Evolutionary conservation across 2,888 invertebrate genomes (phyloP), one percentile per base, ranked within the genome.

Genomic region (Trachelus stipa): DNA sequence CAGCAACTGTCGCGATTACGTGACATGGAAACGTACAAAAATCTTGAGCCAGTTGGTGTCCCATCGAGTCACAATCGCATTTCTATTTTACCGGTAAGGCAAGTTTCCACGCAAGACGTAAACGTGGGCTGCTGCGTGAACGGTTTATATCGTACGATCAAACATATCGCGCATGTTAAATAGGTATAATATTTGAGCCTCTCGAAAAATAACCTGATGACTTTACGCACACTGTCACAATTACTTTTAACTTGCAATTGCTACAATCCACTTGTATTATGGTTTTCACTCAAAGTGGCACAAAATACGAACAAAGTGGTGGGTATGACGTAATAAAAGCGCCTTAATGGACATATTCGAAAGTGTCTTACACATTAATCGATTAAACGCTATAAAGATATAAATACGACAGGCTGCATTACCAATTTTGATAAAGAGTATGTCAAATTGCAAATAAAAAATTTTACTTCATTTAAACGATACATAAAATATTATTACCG

Each of bases 301-400:
- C 82, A 84, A 82, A 31, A 23, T 33, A 3, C 77, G 89, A 87
- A 90, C 90, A 90, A 90, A 90, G 90, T 89, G 89, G 89, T 90
- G 90, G 88, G 89, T 89, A 89, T 88, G 82, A 83, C 78, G 84
- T 79, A 86, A 88, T 87, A 87, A 88, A 87, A 85, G 82, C 83
- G 23, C 56, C 56, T 56, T 56, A 56, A 56, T 23, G 56, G 56
- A 56, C 23, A 56, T 23, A 56, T 23, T 56, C 56, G 56, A 56
- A 56, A 56, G 56, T 56, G 23, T 9, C 56, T 56, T 23, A 56
- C 56, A 56, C 23, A 23, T 56, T 56, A 56, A 56, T 23, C 23
- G 56, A 56, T 56, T 56, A 56, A 56, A 9, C 56, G 56, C 56
- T 56, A 0, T 23, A 56, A 23, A 23, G 56, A 56, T 56, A 56